Conservation (phyloP, 2,797 vertebrate species). For the Sebastes hopkinsi region DNA sequence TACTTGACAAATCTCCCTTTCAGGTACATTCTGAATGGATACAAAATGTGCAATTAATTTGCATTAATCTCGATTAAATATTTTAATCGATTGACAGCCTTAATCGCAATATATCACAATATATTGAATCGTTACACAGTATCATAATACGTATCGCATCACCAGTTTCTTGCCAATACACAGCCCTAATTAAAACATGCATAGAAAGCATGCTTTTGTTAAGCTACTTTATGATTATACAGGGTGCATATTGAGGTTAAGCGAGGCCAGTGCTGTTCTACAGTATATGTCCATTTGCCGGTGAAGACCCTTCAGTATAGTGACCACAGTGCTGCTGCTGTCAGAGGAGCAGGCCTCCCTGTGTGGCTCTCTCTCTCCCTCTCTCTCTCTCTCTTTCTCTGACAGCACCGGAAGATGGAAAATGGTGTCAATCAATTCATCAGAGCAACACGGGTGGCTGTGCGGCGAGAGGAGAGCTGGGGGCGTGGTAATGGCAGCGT, state of each 20-base stretch:
- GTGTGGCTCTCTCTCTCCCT: slow-evolving; percentile 34
- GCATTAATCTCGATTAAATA: too few relatives aligned
- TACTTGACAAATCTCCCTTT: too few relatives aligned
- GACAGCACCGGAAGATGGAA: slow-evolving; percentile 79
- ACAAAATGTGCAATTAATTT: too few relatives aligned
- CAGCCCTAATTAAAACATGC: not conserved
- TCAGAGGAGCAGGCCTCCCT: slow-evolving; percentile 50
- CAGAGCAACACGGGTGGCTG: slow-evolving; percentile 76
- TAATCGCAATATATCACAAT: too few relatives aligned
- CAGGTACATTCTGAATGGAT: too few relatives aligned
- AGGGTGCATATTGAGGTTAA: slow-evolving; percentile 8
- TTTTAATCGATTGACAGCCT: too few relatives aligned
- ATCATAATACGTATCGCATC: fast-evolving
- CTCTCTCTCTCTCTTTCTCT: slow-evolving; percentile 56
- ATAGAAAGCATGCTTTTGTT: not conserved
- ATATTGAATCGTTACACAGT: too few relatives aligned
- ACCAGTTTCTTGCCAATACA: too few relatives aligned
- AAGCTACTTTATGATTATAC: not conserved
- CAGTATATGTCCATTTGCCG: slow-evolving; percentile 29
- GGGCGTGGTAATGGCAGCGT: slow-evolving; percentile 59
- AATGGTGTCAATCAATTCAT: slow-evolving; percentile 86
- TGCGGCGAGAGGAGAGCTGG: slow-evolving; percentile 55
- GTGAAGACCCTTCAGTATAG: slow-evolving; percentile 46
- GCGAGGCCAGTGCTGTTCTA: slow-evolving; percentile 9
- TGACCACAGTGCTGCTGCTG: slow-evolving; percentile 50